A percentile compares a stretch with the other conserved stretches of the same genome.
Evolutionary conservation across 2,888 invertebrate genomes (phyloP).

Genomic region (Isotomurus palustris): DNA sequence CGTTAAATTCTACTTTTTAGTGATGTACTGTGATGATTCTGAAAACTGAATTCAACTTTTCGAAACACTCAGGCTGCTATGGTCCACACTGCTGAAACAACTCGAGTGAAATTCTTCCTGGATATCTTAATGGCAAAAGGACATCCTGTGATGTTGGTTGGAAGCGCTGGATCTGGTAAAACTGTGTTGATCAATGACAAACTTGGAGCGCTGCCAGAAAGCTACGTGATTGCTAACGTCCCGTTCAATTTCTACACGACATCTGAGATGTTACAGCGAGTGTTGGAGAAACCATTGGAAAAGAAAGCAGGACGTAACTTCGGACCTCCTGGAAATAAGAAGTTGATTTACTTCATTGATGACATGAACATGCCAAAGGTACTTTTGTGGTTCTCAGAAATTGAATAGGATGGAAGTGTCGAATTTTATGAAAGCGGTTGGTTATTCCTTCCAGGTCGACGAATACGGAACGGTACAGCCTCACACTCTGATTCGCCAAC

Average conservation of each 20-base stretch:
- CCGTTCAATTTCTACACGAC: conserved; percentile 96
- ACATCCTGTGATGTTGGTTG: conserved; percentile 92
- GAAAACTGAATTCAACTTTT: background rate
- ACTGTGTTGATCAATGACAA: conserved; percentile 87
- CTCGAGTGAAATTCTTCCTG: conserved; percentile 79
- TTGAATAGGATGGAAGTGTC: too few species aligned
- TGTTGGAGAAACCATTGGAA: conserved; percentile 88
- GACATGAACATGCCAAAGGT: conserved; percentile 99
- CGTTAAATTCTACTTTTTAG: background rate
- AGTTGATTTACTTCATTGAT: conserved; percentile 89
- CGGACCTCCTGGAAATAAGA: conserved; percentile 91
- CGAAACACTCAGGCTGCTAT: conserved; percentile 68
- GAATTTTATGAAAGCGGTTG: too few species aligned
- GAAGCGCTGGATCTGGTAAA: conserved; percentile 85
- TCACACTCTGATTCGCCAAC: conserved; percentile 90
- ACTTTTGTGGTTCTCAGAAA: background rate
- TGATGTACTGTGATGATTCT: background rate
- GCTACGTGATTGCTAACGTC: conserved; percentile 82
- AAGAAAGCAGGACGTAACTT: conserved; percentile 95
- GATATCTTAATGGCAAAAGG: conserved; percentile 81
- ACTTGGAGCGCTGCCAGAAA: conserved; percentile 70
- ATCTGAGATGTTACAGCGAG: conserved; percentile 89
- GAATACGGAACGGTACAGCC: conserved; percentile 93
- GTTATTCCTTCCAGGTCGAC: conserved; percentile 73
- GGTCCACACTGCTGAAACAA: conserved; percentile 90